Evolutionary conservation across 2,113 vertebrate species (phyloP), one percentile per base, ranked within the genome.

Genomic region (Shinisaurus crocodilurus): DNA sequence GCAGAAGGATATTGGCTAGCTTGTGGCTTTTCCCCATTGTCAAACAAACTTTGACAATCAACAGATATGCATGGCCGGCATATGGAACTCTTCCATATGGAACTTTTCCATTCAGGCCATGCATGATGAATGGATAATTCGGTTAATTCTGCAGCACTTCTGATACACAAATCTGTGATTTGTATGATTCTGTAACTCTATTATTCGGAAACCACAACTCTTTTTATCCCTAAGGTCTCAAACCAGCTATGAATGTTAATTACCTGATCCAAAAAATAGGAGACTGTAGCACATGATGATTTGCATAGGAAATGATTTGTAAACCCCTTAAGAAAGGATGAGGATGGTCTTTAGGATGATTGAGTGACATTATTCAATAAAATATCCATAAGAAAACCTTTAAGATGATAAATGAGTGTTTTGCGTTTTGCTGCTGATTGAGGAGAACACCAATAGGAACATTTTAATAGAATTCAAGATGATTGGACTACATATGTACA

Each of bases 171-270:
- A 94, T 87, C 84, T 92, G 20, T 77, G 94, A 54, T 89, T 94
- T 92, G 13, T 90, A 60, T 75, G 88, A 12, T 89, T 75, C 92
- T 91, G 95, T 91, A 91, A 94, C 54, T 88, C 45, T 93, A 91
- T 91, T 82, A 93, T 93, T 43, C 25, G 88, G 88, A 92, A 95
- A 92, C 89, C 88, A 93, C 94, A 94, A 88, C 48, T 40, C 83
- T 12, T 29, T 80, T 40, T 88, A 89, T 92, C 5, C n/a, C 74
- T 76, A 88, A 87, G 91, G 84, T 63, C 65, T 90, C 13, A 5
- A 32, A 29, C n/a, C 89, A 88, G 63, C 93, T 85, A 90, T 40
- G 18, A 50, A n/a, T n/a, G n/a, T n/a, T n/a, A n/a, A 92, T 91
- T 94, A 90, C 86, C 20, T 48, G 89, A 89, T 18, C 83, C 77